Conservation (phyloP, 2,797 vertebrate species). For the Xiphophorus birchmanni region DNA sequence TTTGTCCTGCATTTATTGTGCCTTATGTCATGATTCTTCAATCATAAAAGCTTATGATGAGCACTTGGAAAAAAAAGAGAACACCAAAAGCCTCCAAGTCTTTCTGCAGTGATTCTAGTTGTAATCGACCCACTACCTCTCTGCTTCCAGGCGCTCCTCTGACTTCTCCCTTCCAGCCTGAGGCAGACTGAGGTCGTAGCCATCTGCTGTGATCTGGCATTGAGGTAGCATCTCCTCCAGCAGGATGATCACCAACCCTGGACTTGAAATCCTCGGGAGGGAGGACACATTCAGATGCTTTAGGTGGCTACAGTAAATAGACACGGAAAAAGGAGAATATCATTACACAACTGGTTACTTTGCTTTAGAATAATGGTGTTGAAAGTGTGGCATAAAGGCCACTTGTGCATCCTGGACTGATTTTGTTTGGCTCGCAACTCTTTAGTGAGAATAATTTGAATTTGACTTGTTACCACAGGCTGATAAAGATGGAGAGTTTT, state of each 20-base stretch:
- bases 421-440: not conserved
- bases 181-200: slow-evolving; percentile 65
- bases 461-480: not conserved
- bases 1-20: not conserved
- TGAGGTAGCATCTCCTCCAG: slow-evolving; percentile 89
- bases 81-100: not conserved
- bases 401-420: not conserved
- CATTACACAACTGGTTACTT: not conserved
- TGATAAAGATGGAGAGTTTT: not conserved
- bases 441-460: not conserved
- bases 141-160: slow-evolving; percentile 8
- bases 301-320: slow-evolving; percentile 76
- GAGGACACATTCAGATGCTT: slow-evolving; percentile 81
- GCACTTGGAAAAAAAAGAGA: not conserved
- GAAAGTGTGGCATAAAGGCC: not conserved
- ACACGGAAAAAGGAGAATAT: not conserved
- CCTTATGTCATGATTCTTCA: not conserved
- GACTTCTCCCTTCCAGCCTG: slow-evolving; percentile 1
- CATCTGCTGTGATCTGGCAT: slow-evolving; percentile 77
- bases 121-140: slow-evolving; percentile 9
- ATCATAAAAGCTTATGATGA: not conserved
- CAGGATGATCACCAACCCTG: slow-evolving; percentile 83
- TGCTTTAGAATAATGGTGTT: not conserved
- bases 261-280: slow-evolving; percentile 77
- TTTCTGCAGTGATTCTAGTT: not conserved